These are phyloP conservation scores for Folsomia candida DNA, from an alignment of 2,888 invertebrate species.

Conservation along the genomic window DNA sequence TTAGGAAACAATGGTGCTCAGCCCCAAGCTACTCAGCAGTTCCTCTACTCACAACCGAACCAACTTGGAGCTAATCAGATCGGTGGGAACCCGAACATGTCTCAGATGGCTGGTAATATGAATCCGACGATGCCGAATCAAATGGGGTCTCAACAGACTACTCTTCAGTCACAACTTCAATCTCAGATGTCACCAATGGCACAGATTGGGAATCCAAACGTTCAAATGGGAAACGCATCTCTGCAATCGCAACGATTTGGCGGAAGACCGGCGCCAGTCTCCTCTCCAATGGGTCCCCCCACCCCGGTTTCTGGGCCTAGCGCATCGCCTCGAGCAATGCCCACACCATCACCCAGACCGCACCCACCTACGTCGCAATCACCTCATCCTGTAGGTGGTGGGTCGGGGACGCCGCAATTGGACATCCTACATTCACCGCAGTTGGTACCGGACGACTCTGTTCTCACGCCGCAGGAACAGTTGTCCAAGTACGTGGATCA, in stretches of 20 bases:
- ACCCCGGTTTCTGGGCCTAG: conserved; percentile 51
- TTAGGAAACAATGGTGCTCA: conserved; percentile 52
- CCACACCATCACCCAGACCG: conserved; percentile 49
- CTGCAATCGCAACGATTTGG: conserved; percentile 49
- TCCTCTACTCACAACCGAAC: conserved; percentile 52
- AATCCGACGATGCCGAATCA: conserved; percentile 47
- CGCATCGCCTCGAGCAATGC: conserved; percentile 50
- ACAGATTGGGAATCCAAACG: conserved; percentile 46
- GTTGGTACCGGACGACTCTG: conserved; percentile 64
- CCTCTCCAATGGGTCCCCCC: conserved; percentile 50
- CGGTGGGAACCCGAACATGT: conserved; percentile 45
- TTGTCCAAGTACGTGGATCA: conserved; percentile 94
- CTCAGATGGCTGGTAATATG: conserved; percentile 40
- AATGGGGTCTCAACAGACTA: conserved; percentile 43
- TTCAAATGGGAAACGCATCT: conserved; percentile 46
- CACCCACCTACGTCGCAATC: conserved; percentile 48
- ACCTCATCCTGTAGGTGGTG: conserved; percentile 50
- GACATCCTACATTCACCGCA: conserved; percentile 57
- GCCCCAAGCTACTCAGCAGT: conserved; percentile 55
- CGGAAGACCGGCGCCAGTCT: conserved; percentile 46
- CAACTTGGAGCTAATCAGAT: conserved; percentile 52
- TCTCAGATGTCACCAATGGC: conserved; percentile 50
- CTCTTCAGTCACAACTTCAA: conserved; percentile 45
- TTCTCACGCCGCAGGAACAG: conserved; percentile 89
- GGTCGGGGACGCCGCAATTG: conserved; percentile 50